phyloP scores from a whole-genome alignment of 2,888 invertebrate genomes.

The Beris morrisii region DNA sequence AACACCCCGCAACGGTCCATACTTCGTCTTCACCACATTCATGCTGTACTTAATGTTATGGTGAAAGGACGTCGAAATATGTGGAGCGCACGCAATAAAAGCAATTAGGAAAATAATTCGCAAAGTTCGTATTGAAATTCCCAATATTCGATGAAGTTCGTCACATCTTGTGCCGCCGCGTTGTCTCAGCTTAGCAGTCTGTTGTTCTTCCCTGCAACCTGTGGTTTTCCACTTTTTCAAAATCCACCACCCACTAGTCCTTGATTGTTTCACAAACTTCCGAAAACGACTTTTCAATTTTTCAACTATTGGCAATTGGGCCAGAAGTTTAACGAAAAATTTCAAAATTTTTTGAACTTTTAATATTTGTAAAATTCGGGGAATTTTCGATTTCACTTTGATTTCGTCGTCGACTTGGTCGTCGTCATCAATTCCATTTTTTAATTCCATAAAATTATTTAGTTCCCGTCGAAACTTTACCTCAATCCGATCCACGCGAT shows the following conservation, averaged over 20 bases:
- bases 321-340: too few relatives aligned
- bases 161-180: background rate
- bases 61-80: constrained; percentile 60
- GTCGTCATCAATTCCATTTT: constrained; percentile 36
- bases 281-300: too few relatives aligned
- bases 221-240: too few relatives aligned
- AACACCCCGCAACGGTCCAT: constrained; percentile 84
- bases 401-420: constrained; percentile 2
- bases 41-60: constrained; percentile 70
- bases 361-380: too few relatives aligned
- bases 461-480: background rate
- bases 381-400: too few relatives aligned
- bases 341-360: too few relatives aligned
- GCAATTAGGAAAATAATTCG: constrained; percentile 39
- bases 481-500: constrained; percentile 8
- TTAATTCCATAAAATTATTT: constrained; percentile 32
- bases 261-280: too few relatives aligned
- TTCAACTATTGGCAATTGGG: too few relatives aligned
- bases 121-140: constrained; percentile 19
- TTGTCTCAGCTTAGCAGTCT: background rate
- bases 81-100: constrained; percentile 43
- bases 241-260: too few relatives aligned
- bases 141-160: background rate
- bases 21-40: constrained; percentile 83
- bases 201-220: background rate